Evolutionary conservation across 2,113 vertebrate species (phyloP), one percentile per base, ranked within the genome.

Genomic region (Asarcornis scutulata): DNA sequence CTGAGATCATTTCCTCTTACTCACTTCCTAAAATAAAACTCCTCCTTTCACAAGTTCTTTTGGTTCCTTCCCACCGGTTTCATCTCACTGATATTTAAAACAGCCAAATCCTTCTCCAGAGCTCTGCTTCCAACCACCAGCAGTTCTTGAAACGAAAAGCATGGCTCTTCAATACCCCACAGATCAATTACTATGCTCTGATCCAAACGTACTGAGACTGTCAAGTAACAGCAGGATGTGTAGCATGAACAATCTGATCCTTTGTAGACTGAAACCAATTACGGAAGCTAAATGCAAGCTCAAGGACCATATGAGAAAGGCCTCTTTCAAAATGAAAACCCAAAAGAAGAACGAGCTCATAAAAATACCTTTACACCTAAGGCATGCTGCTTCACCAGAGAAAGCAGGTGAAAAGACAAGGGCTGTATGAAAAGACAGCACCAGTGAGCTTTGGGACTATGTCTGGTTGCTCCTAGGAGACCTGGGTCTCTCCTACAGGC

Each of bases 1-100:
- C 87, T 96, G 72, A 96, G 90, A 93, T 97, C 96, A 97, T 78
- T 98, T 98, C 97, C 97, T 98, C 94, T 98, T 97, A 98, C 92
- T 98, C 97, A 97, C 84, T 95, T 97, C 96, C 95, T 89, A 94
- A 85, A 95, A 86, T 80, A 83, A 89, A 96, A 74, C 81, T 94
- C 66, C 81, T 95, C 82, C 93, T 95, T 93, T 90, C 83, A 73
- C 59, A 29, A 82, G 63, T 74, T 92, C 93, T 84, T 82, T 92
- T 1, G 2, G 55, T 77, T 88, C 40, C 8, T 82, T 46, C 5
- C 38, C 44, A 42, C n/a, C 12, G 67, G 71, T 72, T 87, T 96
- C 82, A 82, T 31, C 83, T 82, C 82, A 53, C 7, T 74, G 53
- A 75, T 56, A 86, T 83, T 77, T 66, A 48, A 83, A 38, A 44